Evolutionary conservation across 2,888 invertebrate species (phyloP).

Genomic region (Mayetiola destructor): DNA sequence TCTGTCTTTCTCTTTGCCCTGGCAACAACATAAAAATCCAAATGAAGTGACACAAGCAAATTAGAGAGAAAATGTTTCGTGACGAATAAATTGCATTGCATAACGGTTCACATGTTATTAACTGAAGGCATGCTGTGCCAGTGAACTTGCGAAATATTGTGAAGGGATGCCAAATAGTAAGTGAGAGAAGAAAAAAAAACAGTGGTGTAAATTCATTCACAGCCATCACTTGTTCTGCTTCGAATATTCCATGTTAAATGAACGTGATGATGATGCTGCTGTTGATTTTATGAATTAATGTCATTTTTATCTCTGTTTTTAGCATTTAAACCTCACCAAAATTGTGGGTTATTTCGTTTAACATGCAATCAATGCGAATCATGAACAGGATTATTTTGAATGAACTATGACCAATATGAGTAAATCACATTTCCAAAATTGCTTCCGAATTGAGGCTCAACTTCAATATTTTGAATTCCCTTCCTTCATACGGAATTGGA

Average conservation of each 20-base stretch:
- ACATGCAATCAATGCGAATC: not conserved
- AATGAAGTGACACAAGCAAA: not conserved
- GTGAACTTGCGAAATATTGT: not conserved
- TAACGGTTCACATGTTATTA: not conserved
- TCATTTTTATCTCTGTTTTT: not conserved
- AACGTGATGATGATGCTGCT: not conserved
- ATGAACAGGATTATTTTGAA: not conserved
- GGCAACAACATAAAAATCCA: not conserved
- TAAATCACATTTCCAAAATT: no score
- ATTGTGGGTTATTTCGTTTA: not conserved
- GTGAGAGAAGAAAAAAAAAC: not conserved
- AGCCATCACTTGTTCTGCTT: conserved; percentile 6
- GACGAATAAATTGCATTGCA: not conserved
- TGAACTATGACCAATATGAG: no score
- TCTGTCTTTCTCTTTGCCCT: not conserved
- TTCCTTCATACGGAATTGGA: no score
- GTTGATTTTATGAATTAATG: conserved; percentile 5
- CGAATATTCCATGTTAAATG: conserved; percentile 1
- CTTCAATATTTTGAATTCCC: no score
- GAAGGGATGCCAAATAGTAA: not conserved
- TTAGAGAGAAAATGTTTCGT: not conserved
- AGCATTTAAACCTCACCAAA: not conserved
- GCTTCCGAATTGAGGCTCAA: no score
- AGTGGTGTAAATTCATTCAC: not conserved
- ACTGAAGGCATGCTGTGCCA: not conserved